Evolutionary conservation across 2,888 invertebrate genomes (phyloP).

Genomic region (Brachypalpus laphriformis): DNA sequence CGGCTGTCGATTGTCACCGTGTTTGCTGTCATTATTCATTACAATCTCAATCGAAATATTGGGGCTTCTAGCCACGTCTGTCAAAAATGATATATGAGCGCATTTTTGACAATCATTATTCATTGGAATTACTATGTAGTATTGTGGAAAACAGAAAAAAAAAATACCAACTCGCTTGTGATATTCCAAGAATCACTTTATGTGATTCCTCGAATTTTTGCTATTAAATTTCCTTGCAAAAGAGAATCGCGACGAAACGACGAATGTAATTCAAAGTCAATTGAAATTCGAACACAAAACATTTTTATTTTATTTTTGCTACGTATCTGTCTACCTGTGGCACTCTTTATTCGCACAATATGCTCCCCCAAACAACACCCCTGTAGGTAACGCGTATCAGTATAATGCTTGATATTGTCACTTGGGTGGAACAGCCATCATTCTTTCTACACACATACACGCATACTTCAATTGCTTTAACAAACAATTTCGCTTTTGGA

Average conservation of each 20-base stretch:
- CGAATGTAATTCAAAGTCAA: constrained; percentile 34
- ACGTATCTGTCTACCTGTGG: neutral
- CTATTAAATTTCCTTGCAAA: neutral
- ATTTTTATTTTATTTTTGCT: neutral
- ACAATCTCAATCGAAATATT: neutral
- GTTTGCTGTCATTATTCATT: neutral
- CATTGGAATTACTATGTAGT: constrained; percentile 1
- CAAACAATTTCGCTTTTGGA: constrained; percentile 26
- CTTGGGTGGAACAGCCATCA: constrained; percentile 4
- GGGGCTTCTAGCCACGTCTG: neutral
- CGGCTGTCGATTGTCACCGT: neutral
- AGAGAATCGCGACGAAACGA: neutral
- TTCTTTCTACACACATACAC: neutral
- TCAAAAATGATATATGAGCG: constrained; percentile 26
- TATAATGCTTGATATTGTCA: constrained; percentile 5
- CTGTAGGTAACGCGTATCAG: neutral
- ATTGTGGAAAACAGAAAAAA: too few species aligned
- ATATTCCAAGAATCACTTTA: too few species aligned
- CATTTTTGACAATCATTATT: constrained; percentile 5
- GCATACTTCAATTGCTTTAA: constrained; percentile 24
- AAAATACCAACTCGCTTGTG: neutral
- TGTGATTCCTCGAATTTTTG: neutral
- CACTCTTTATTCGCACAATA: neutral
- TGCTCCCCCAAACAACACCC: neutral
- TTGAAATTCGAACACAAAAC: constrained; percentile 32